Base-by-base conservation (phyloP, 2,888 invertebrate species). In the Tiliacea citrago region DNA sequence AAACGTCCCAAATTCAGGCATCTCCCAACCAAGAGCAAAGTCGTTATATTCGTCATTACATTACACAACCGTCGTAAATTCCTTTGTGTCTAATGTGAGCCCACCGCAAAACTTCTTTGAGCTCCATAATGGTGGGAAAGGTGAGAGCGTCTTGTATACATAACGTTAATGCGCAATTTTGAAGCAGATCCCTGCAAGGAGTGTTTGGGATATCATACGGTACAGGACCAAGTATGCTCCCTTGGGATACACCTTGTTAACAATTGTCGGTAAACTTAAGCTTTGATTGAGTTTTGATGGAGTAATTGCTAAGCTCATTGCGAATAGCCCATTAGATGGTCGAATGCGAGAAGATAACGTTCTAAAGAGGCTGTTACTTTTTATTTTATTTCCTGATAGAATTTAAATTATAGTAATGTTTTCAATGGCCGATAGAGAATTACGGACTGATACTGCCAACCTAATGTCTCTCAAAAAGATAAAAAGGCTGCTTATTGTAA, bases 121-220 rank as follows among this genome's bases (percentile, higher is more conserved):
- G 73, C 66, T 58, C 62, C 18, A 60, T 80, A 79, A 69, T 79
- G 73, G 61, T 60, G 61, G 45, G 75, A 75, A 88, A 88, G 79
- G 82, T 84, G 84, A 82, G 79, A 81, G 68, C 81, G 67, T 86
- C 88, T 87, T 86, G 84, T 86, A 77, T 81, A 79, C 68, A 74
- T 75, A 83, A 85, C 68, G 79, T 75, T 88, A 85, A 88, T 83
- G 79, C 68, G 76, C 77, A 81, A 86, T 88, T 87, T 86, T 77
- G 73, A 83, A 82, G 62, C 65, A 66, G 77, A 77, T 81, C 63
- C 65, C 67, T 49, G 62, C 51, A 47, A 75, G 71, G 29, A 65
- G 73, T 47, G 49, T 61, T 62, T 60, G 57, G 49, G 42, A 70
- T 53, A 76, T 69, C 68, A 70, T 55, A 63, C 61, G 55, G 61